Evolutionary conservation across 2,888 invertebrate species (phyloP), one percentile per base, ranked within the genome.

Genomic region (Napeogenes inachia): DNA sequence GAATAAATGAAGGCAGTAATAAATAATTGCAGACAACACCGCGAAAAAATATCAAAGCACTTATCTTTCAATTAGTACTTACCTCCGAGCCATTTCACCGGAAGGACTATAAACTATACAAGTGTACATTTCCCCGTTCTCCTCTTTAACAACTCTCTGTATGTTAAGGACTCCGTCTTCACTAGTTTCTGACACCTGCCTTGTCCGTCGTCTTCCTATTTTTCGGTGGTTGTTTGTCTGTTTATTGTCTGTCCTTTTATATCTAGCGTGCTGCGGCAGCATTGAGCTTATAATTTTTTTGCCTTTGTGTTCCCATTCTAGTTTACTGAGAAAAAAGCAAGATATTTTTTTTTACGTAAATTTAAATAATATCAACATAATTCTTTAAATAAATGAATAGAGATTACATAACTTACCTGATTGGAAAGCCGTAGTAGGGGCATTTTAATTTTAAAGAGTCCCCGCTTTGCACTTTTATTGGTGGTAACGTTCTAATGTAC

Each of bases 341-440:
- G 5, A 59, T 13, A n/a, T n/a, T n/a, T n/a, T n/a, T 6, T 56
- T 21, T 33, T 46, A 6, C 30, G 58, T 35, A 2, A 32, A 30
- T 54, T 47, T 54, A 32, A 33, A 53, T 4, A 61, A 45, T 6
- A 21, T 30, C n/a, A n/a, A n/a, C n/a, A 21, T 21, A 21, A 21
- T 21, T 21, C 21, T 21, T 21, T 21, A 21, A 21, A 21, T 21
- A 21, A 21, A 21, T 21, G 21, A 21, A 21, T 21, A 0, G 21
- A 21, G 21, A 21, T 21, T 21, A 21, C 5, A 55, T 13, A 6
- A 35, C 4, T 67, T 89, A 92, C 81, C 92, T 92, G 68, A 97
- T 94, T 21, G 97, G 97, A 84, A 95, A 96, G 55, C 97, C 97
- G 47, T 96, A 95, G 78, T 95, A 96, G 57, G 96, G 96, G 82